A percentile compares a stretch with the other conserved stretches of the same genome.
These are phyloP conservation scores for Epizoanthus illoricatus DNA, from an alignment of 92 coral and sea anemone species.

Conservation along the genomic window DNA sequence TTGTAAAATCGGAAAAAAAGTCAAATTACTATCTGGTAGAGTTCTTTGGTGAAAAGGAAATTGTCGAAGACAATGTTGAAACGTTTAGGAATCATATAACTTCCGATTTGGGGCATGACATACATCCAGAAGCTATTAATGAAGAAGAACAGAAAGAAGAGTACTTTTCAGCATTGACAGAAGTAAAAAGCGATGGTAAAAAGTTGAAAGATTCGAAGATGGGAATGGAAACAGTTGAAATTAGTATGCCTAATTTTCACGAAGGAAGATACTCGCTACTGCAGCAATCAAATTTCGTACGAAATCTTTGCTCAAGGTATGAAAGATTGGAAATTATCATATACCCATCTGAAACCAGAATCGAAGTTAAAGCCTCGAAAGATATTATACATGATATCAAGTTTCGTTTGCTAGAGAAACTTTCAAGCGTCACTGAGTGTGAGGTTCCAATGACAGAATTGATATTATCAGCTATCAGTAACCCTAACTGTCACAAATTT, in stretches of 20 bases:
- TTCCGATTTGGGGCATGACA: constrained; percentile 15
- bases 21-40: constrained; percentile 11
- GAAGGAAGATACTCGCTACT: neutral
- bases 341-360: neutral
- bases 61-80: constrained; percentile 34
- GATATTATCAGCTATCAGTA: neutral
- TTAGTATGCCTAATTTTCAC: neutral
- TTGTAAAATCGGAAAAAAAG: constrained; percentile 1
- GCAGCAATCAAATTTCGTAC: neutral
- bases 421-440: constrained; percentile 1
- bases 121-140: neutral
- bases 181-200: neutral
- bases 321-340: neutral
- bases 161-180: neutral
- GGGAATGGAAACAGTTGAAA: constrained; percentile 1
- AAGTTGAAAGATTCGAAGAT: neutral
- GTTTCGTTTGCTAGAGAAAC: neutral
- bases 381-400: neutral
- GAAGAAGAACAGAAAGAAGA: neutral
- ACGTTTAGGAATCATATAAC: constrained; percentile 19
- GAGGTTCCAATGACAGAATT: neutral
- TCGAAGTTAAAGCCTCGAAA: neutral
- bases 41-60: constrained; percentile 40
- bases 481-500: neutral
- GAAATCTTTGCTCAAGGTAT: neutral